Conservation (phyloP, 2,113 vertebrate genomes). For the Amazona guildingii region DNA sequence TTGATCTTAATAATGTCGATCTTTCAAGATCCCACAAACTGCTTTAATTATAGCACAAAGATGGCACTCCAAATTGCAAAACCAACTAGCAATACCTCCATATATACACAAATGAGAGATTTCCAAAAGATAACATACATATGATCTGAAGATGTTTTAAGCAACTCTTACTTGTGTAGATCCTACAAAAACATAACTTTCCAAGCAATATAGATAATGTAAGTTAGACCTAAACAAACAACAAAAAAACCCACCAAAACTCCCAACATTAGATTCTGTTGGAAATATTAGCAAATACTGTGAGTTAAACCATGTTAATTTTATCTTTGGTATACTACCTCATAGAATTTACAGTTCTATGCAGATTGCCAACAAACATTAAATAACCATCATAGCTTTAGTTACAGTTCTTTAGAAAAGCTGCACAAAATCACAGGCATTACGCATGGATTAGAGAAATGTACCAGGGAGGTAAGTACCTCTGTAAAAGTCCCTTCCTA, state of each 20-base stretch:
- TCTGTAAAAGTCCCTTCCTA: neutral
- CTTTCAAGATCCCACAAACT: neutral
- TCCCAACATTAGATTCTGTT: neutral
- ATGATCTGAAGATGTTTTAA: neutral
- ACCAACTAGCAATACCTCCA: neutral
- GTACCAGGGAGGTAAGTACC: neutral
- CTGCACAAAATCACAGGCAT: neutral
- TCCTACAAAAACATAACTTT: neutral
- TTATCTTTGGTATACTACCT: neutral
- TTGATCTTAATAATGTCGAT: neutral
- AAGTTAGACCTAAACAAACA: neutral
- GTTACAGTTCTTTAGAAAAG: neutral
- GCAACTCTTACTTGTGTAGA: neutral
- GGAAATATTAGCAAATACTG: neutral
- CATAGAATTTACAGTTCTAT: neutral
- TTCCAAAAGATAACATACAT: neutral
- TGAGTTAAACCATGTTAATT: neutral
- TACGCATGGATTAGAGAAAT: neutral
- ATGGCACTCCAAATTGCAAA: neutral
- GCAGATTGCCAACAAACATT: neutral
- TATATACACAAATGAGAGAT: neutral
- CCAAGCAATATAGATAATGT: neutral
- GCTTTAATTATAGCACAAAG: neutral
- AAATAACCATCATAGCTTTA: neutral
- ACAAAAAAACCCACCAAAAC: neutral